Evolutionary conservation across 2,888 invertebrate genomes (phyloP).

Genomic region (Graphium colonna): DNA sequence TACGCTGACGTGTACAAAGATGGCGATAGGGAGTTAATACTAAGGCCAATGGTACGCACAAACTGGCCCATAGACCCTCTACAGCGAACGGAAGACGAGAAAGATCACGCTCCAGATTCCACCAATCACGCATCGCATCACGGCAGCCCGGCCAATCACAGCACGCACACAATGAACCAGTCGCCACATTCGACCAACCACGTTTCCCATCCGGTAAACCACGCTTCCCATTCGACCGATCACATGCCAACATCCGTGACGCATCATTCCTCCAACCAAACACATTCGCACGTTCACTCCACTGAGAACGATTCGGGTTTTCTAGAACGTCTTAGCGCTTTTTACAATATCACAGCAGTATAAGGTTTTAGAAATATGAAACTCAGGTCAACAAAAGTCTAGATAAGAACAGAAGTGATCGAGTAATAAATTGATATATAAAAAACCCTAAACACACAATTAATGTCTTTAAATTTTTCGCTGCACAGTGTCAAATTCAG

Average conservation of each 20-base stretch:
- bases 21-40: slow-evolving; percentile 39
- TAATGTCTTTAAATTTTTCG: no score
- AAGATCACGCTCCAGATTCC: no score
- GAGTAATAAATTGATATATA: background rate
- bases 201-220: background rate
- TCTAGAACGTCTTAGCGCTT: slow-evolving; percentile 56
- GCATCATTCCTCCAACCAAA: background rate
- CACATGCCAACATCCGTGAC: background rate
- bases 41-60: slow-evolving; percentile 41
- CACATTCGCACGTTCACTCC: background rate
- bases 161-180: background rate
- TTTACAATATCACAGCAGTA: slow-evolving; percentile 63
- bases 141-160: no score
- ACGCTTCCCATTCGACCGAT: background rate
- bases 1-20: slow-evolving; percentile 49
- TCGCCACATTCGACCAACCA: background rate
- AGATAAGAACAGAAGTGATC: background rate
- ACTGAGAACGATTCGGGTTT: slow-evolving; percentile 32
- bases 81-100: no score
- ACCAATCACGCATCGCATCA: no score
- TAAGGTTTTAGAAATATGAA: slow-evolving; percentile 20
- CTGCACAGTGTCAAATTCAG: no score
- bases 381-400: background rate
- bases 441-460: no score
- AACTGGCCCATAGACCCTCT: background rate